These are phyloP conservation scores for Hypothenemus hampei DNA, from an alignment of 1,140 invertebrate species.

Conservation along the genomic window DNA sequence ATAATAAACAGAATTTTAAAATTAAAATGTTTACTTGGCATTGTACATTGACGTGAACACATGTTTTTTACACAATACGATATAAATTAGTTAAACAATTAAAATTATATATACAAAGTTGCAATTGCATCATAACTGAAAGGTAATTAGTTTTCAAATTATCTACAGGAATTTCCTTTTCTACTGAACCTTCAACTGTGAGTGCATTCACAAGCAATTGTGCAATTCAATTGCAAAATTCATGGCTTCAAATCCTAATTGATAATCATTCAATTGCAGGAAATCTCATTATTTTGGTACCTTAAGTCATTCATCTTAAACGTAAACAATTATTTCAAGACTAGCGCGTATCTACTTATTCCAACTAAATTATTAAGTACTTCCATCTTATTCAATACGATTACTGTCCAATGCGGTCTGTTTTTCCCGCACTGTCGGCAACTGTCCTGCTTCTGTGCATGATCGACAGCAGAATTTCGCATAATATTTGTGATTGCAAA, in stretches of 20 bases:
- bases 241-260: no score
- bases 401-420: slow-evolving; percentile 32
- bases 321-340: no score
- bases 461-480: slow-evolving; percentile 90
- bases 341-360: no score
- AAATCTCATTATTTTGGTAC: no score
- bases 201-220: no score
- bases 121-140: slow-evolving; percentile 30
- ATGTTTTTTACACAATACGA: slow-evolving; percentile 36
- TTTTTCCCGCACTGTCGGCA: slow-evolving; percentile 28
- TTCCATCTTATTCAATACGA: slow-evolving; percentile 4
- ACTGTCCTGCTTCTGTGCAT: slow-evolving; percentile 71
- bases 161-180: slow-evolving; percentile 31
- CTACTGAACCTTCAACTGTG: no score
- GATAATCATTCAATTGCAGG: no score
- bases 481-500: slow-evolving; percentile 84
- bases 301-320: no score
- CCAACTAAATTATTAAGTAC: not conserved
- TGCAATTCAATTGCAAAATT: no score
- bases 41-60: slow-evolving; percentile 37
- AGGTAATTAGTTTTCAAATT: slow-evolving; percentile 10
- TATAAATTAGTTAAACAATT: slow-evolving; percentile 34
- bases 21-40: slow-evolving; percentile 21
- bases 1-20: not conserved
- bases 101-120: slow-evolving; percentile 35